A percentile compares a stretch with the other conserved stretches of the same genome.
Conservation (phyloP, 1,140 invertebrate species). For the Drosophila pachea region DNA sequence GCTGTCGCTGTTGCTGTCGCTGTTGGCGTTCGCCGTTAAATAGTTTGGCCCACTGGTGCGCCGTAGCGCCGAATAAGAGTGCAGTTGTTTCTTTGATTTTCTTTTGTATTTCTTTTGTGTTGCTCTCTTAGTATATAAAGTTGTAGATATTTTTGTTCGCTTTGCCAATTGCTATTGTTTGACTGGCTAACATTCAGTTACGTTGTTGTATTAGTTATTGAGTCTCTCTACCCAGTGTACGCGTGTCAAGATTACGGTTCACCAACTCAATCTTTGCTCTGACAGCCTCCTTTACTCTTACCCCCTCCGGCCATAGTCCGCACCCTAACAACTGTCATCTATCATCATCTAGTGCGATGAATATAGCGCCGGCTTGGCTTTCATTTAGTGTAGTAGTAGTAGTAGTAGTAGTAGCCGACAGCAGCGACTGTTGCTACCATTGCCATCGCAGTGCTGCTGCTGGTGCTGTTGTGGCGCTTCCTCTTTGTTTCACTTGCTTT, state of each 20-base stretch:
- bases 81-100: conserved; percentile 2
- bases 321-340: conserved; percentile 21
- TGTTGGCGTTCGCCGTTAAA: conserved; percentile 37
- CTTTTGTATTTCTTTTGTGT: conserved; percentile 16
- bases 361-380: conserved; percentile 13
- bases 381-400: conserved; percentile 18
- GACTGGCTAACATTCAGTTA: conserved; percentile 36
- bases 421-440: too few species aligned
- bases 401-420: background rate
- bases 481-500: conserved; percentile 26
- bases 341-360: conserved; percentile 19
- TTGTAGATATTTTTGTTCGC: conserved; percentile 6
- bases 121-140: conserved; percentile 20
- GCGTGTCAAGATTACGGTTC: conserved; percentile 13
- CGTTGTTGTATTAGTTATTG: conserved; percentile 21
- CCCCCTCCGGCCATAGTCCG: background rate
- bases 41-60: conserved; percentile 32
- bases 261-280: background rate
- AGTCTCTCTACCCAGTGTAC: conserved; percentile 20
- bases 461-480: conserved; percentile 17
- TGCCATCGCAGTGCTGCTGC: too few species aligned
- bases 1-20: conserved; percentile 6
- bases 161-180: conserved; percentile 47
- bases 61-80: background rate
- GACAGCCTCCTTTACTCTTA: too few species aligned